These are phyloP conservation scores for Plagiodera versicolora DNA, from an alignment of 2,888 invertebrate species.

Conservation along the genomic window DNA sequence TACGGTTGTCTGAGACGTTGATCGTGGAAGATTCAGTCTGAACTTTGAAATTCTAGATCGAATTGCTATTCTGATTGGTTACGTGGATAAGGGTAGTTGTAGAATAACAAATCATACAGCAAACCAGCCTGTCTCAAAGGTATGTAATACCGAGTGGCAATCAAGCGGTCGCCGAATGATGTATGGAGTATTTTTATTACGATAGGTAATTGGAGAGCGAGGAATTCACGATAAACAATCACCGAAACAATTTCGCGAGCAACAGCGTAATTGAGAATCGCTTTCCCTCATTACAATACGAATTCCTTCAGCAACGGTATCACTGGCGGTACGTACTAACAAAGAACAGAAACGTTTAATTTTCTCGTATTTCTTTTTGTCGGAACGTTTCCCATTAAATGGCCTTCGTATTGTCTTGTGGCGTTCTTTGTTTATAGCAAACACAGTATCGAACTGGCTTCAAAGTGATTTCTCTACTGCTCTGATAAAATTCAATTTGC, in stretches of 20 bases:
- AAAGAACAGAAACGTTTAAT: slow-evolving; percentile 17
- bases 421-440: slow-evolving; percentile 28
- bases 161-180: not conserved
- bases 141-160: not conserved
- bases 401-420: slow-evolving; percentile 33
- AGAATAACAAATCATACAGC: not conserved
- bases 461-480: too few species aligned
- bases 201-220: not conserved
- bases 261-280: slow-evolving; percentile 2
- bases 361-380: slow-evolving; percentile 17
- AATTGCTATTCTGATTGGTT: too few species aligned
- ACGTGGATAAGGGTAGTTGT: not conserved
- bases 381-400: slow-evolving; percentile 22
- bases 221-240: not conserved
- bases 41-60: too few species aligned
- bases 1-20: too few species aligned
- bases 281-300: slow-evolving; percentile 11
- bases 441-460: not conserved
- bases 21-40: too few species aligned
- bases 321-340: slow-evolving; percentile 4
- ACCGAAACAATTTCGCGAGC: slow-evolving; percentile 6
- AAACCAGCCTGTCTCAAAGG: not conserved
- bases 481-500: too few species aligned
- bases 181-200: not conserved
- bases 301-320: not conserved